A percentile compares a stretch with the other conserved stretches of the same genome.
Conservation (phyloP, 2,113 vertebrate genomes). For the Dicaeum eximium region DNA sequence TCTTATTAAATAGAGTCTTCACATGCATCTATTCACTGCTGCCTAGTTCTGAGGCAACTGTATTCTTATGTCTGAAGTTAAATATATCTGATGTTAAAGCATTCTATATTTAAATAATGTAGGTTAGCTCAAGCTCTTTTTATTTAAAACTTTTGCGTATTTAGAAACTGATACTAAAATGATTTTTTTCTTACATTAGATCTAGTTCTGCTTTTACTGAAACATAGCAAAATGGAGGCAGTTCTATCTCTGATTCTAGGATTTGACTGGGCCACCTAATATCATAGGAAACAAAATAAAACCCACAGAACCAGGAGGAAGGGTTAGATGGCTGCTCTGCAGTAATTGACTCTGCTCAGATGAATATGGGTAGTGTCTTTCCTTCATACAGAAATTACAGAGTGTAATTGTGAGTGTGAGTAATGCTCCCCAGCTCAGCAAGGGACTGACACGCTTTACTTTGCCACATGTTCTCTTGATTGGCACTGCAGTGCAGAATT, state of each 20-base stretch:
- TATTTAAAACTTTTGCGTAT: neutral
- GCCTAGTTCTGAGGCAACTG: neutral
- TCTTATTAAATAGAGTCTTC: neutral
- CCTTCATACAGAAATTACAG: neutral
- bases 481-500: neutral
- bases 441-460: neutral
- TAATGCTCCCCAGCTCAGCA: neutral
- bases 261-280: neutral
- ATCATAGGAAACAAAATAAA: neutral
- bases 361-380: neutral
- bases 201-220: neutral
- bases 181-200: neutral
- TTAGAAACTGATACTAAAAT: neutral
- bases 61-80: neutral
- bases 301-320: neutral
- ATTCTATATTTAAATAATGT: neutral
- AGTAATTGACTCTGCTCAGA: neutral
- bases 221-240: neutral
- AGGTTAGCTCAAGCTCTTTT: neutral
- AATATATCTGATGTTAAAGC: neutral
- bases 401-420: neutral
- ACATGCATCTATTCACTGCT: neutral
- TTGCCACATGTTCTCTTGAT: neutral
- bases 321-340: neutral
- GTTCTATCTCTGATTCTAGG: neutral